phyloP scores from a whole-genome alignment of 2,797 vertebrate species.

The Cossypha dichroa region DNA sequence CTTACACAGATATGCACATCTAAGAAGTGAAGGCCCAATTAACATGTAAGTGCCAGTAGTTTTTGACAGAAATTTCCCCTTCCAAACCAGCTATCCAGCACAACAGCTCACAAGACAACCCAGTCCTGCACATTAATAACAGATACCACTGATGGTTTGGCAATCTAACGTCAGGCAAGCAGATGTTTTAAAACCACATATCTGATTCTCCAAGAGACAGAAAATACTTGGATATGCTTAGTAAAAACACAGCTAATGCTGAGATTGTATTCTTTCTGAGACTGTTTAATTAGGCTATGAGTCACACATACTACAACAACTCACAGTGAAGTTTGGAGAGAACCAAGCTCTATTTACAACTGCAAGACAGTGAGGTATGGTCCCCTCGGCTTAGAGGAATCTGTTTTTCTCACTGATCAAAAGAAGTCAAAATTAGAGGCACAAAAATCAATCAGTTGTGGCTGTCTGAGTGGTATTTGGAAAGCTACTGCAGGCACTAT shows the following conservation, averaged over 20 bases:
- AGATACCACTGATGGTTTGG: not conserved
- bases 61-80: not conserved
- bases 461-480: not conserved
- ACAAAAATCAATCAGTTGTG: not conserved
- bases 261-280: not conserved
- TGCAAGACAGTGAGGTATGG: not conserved
- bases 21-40: not conserved
- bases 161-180: not conserved
- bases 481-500: not conserved
- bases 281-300: slow-evolving; percentile 19
- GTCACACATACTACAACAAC: not conserved
- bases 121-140: not conserved
- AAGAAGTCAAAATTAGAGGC: not conserved
- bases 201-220: not conserved
- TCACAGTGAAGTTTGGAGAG: not conserved
- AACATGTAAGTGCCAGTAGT: not conserved
- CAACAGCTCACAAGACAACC: not conserved
- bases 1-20: not conserved
- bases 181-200: slow-evolving; percentile 1
- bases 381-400: not conserved
- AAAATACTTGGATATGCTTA: slow-evolving; percentile 20
- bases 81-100: not conserved
- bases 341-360: not conserved
- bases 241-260: not conserved
- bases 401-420: not conserved